Base-by-base conservation (phyloP, 1,140 invertebrate species). In the Bombus confusus region DNA sequence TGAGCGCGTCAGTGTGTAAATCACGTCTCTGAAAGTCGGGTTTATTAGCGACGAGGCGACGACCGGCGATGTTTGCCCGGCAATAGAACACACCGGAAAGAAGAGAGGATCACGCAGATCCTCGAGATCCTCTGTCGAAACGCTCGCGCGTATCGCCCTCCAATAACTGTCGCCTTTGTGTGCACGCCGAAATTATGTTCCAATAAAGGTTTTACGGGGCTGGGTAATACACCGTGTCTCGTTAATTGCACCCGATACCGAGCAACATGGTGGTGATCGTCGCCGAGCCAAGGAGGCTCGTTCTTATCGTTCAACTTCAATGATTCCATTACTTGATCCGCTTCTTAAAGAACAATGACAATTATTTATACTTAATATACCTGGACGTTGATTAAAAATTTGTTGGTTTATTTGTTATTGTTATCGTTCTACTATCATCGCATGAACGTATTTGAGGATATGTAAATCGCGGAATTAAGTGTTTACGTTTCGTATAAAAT, bases 131-230 rank as follows among this genome's bases (percentile, higher is more conserved):
- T 91, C 84, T 80, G 74, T 80, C 75, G 66, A 85, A 90, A 91
- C 80, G 85, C 87, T 89, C 72, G 84, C 69, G 15, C 64, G 62
- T n/a, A 18, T 31, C 80, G 78, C 87, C 86, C 84, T 85, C 41
- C 89, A 91, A 93, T 93, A 92, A 92, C 90, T 92, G 91, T 93
- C 90, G 88, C 83, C 86, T 80, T 82, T 92, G 90, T 92, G 90
- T 93, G 88, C 88, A 83, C 88, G 86, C 88, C 88, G 91, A 88
- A 92, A 93, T 93, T 93, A 92, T 92, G 91, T 89, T 90, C 91
- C 87, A 92, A 93, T 93, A 92, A 92, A 92, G 89, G 90, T 88
- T 90, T 88, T 73, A 80, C 76, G 68, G 77, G 15, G 31, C 41
- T 10, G 34, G 57, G 52, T 85, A 72, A 85, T 85, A 62, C 34